Conservation (phyloP, 2,113 vertebrate genomes). For the Myodes glareolus region DNA sequence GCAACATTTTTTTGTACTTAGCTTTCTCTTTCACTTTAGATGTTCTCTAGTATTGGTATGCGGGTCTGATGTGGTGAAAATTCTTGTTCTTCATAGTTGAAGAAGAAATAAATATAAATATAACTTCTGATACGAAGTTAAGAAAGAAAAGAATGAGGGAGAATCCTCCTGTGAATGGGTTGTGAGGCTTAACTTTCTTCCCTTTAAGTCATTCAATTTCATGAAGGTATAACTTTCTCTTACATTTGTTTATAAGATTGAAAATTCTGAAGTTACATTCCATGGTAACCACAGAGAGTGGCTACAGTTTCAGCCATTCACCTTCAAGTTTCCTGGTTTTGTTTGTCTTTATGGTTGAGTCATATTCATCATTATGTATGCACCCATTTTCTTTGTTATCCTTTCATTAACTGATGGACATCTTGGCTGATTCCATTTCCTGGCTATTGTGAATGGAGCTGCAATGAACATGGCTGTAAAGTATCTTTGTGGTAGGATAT, state of each 20-base stretch:
- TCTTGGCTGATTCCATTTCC: neutral
- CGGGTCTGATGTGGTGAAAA: neutral
- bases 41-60: neutral
- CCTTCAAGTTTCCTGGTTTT: neutral
- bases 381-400: neutral
- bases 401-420: neutral
- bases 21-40: neutral
- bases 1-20: neutral
- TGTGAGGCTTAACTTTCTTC: neutral
- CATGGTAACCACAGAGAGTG: neutral
- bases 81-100: neutral
- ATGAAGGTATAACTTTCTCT: neutral
- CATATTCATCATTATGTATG: neutral
- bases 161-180: neutral
- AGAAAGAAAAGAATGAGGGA: neutral
- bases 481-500: neutral
- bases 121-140: neutral
- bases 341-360: neutral
- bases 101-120: neutral
- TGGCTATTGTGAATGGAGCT: neutral
- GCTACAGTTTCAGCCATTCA: neutral
- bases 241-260: neutral
- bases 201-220: neutral
- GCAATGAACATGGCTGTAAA: neutral
- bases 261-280: neutral